Base-by-base conservation (phyloP, 2,797 vertebrate species). In the Lacerta agilis region DNA sequence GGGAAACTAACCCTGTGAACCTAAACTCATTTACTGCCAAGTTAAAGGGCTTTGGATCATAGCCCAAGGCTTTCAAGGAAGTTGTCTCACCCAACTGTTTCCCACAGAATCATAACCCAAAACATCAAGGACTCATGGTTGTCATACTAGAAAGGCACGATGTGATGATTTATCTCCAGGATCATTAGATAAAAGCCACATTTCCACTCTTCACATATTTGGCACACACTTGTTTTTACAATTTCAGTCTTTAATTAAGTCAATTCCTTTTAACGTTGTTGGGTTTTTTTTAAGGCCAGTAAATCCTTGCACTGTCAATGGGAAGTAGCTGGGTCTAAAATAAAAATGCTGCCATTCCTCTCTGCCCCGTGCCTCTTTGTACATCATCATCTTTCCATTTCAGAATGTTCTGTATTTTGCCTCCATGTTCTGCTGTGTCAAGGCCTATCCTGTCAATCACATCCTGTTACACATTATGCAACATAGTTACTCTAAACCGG, bases 131-230 rank as follows among this genome's bases (percentile, higher is more conserved):
- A 55, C 29, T 86, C 7, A 2, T 18, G 4, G 58, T 2, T 25
- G n/a, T 20, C 43, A 29, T 29, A 85, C 75, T 27, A 85, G 29
- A 92, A 91, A 91, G 29, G 10, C 23, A 71, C 36, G 85, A 82
- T 20, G n/a, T 17, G 0, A 29, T 84, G 38, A 49, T 1, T 79
- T 71, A 81, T 20, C 58, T 90, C 41, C 17, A 49, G 3, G 0
- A 1, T 72, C 20, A 89, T 92, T 81, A 58, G 8, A 1, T 45
- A 86, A 41, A 15, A 79, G 15, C 9, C 23, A 85, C 0, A 11
- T 90, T 92, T 84, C 15, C 1, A 85, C 58, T 58, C 2, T 5
- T 91, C 4, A 5, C 0, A 25, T 85, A 5, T 85, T 58, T 77
- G 67, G 38, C 49, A 43, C 43, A 75, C 33, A 20, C 76, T 67